Evolutionary conservation across 2,888 invertebrate species (phyloP).

Genomic region (Eumerus sabulonum): DNA sequence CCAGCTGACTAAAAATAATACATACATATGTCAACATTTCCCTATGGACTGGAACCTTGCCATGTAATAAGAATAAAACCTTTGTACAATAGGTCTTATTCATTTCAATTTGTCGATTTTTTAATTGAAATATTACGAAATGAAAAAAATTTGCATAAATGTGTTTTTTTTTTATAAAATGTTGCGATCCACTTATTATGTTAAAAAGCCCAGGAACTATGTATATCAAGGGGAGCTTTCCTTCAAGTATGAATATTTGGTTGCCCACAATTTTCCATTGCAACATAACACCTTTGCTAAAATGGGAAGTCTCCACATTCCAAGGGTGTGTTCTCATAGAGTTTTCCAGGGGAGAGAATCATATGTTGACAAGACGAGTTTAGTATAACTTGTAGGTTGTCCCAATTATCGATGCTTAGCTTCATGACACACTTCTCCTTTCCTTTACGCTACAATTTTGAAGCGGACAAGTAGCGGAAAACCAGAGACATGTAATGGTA

Average conservation of each 20-base stretch:
- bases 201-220: no score
- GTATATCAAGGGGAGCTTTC: no score
- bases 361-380: neutral
- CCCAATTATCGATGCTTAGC: slow-evolving; percentile 59
- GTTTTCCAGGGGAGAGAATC: neutral
- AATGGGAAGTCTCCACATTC: slow-evolving; percentile 50
- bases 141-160: no score
- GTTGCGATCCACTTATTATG: no score
- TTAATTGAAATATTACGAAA: neutral
- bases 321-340: slow-evolving; percentile 18
- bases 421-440: slow-evolving; percentile 58
- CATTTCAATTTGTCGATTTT: no score
- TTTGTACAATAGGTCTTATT: no score
- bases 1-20: no score
- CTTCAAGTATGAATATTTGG: no score
- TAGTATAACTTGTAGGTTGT: slow-evolving; percentile 31
- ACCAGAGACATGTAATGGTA: slow-evolving; percentile 39
- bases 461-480: slow-evolving; percentile 21
- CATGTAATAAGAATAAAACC: no score
- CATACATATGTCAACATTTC: no score
- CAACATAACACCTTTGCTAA: slow-evolving; percentile 10
- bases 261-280: slow-evolving; percentile 14
- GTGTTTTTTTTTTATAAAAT: no score
- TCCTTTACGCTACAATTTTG: slow-evolving; percentile 33
- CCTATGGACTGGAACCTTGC: no score